A percentile compares a stretch with the other conserved stretches of the same genome.
These are phyloP conservation scores for Enteromius anoplus DNA, from an alignment of 2,797 vertebrate genomes.

Conservation along the genomic window DNA sequence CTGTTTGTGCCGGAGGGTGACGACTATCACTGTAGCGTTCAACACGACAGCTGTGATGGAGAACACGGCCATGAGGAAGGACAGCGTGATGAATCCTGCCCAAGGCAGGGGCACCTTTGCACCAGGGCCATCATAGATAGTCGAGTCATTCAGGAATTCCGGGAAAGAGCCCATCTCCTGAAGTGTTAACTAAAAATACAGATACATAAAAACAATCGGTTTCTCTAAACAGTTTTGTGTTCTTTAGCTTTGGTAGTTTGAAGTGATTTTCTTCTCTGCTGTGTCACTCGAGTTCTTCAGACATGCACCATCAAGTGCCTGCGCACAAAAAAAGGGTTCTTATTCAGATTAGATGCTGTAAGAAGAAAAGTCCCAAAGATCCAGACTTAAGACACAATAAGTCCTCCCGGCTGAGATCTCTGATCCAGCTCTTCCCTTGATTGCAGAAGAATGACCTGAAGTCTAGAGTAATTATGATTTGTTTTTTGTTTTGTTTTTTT, in stretches of 20 bases:
- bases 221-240: not conserved
- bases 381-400: constrained; percentile 70
- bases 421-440: constrained; percentile 67
- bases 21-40: constrained; percentile 83
- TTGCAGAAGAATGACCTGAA: constrained; percentile 54
- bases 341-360: constrained; percentile 62
- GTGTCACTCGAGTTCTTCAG: not conserved
- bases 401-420: constrained; percentile 68
- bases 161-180: constrained; percentile 26
- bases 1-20: constrained; percentile 80
- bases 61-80: constrained; percentile 69
- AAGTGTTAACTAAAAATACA: not conserved
- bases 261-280: not conserved
- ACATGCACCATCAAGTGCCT: not conserved
- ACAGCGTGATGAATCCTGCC: constrained; percentile 66
- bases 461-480: not conserved
- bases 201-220: not conserved
- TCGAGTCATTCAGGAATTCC: constrained; percentile 59
- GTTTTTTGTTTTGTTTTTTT: not conserved
- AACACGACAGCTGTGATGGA: constrained; percentile 69
- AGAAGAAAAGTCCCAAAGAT: constrained; percentile 72
- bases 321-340: constrained; percentile 36
- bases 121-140: constrained; percentile 40
- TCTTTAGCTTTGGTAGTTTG: not conserved
- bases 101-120: constrained; percentile 65